Evolutionary conservation across 2,888 invertebrate species (phyloP), one percentile per base, ranked within the genome.

Genomic region (Sabatieria punctata): DNA sequence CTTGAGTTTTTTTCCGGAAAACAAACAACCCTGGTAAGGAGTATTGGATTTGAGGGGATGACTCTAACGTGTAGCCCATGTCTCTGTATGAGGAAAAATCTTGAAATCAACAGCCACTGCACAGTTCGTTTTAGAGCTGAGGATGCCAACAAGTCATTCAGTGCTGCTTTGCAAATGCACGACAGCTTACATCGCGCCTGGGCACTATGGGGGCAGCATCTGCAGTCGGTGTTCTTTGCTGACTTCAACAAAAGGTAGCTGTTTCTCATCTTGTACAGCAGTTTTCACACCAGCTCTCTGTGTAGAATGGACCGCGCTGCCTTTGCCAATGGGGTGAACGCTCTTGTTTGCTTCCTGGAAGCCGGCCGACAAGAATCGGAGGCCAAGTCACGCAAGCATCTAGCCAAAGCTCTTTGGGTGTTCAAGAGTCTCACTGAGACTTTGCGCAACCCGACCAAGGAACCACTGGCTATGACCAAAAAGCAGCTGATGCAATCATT

Each of bases 201-300:
- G 95, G 88, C 89, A 0, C 71, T 89, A 21, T 95, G 95, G 85
- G 93, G 93, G 2, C 91, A 93, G 63, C 93, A 91, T 65, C 73
- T 93, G 60, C 93, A 53, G 43, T 42, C 24, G 13, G 22, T 52
- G 23, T 55, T 45, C 35, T 40, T 53, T 24, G 33, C 39, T 13
- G 33, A 33, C 11, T 13, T 13, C 13, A 13, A 33, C 11, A n/a
- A 33, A 33, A 33, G 11, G n/a, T 13, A 13, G 11, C 13, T 33
- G 33, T 33, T 33, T 13, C 11, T 13, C 11, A 33, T 33, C 33
- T 11, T 33, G n/a, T 13, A 33, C 33, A 33, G 11, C 11, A 33
- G 11, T 33, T 33, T 33, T 11, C 33, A 33, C 33, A 33, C 11
- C 33, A 13, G 33, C n/a, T 33, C 33, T 11, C 33, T 33, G 33